A percentile compares a stretch with the other conserved stretches of the same genome.
phyloP scores from a whole-genome alignment of 2,113 vertebrate species.

The Oncorhynchus kisutch region DNA sequence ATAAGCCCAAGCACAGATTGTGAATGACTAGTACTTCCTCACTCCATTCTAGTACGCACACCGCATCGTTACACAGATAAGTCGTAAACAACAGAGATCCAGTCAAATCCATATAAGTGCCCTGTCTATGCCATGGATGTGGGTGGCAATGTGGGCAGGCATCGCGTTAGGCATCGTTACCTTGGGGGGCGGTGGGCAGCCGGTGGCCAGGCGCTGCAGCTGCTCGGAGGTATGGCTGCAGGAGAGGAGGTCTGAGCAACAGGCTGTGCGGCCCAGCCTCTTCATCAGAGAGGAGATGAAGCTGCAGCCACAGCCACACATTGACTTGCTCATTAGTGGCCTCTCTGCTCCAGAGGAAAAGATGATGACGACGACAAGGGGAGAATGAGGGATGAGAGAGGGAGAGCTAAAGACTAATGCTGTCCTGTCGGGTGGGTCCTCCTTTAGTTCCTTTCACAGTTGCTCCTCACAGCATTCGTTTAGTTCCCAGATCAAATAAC shows the following conservation, averaged over 20 bases:
- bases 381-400: neutral
- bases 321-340: conserved; percentile 86
- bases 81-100: neutral
- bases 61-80: neutral
- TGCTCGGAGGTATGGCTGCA: conserved; percentile 91
- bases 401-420: neutral
- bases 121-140: neutral
- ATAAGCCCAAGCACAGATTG: no score
- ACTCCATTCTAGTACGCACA: no score
- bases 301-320: conserved; percentile 98
- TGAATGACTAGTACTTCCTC: no score
- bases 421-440: neutral
- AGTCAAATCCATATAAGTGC: neutral
- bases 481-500: neutral
- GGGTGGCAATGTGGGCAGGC: neutral
- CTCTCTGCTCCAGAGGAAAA: conserved; percentile 31
- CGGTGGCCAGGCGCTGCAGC: conserved; percentile 89
- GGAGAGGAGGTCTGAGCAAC: conserved; percentile 93
- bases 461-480: neutral
- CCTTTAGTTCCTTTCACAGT: no score
- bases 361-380: neutral
- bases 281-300: conserved; percentile 98
- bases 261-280: conserved; percentile 93
- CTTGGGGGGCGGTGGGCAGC: conserved; percentile 87
- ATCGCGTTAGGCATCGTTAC: conserved; percentile 72